Conservation (phyloP, 2,888 invertebrate genomes). For the Hypolimnas misippus region DNA sequence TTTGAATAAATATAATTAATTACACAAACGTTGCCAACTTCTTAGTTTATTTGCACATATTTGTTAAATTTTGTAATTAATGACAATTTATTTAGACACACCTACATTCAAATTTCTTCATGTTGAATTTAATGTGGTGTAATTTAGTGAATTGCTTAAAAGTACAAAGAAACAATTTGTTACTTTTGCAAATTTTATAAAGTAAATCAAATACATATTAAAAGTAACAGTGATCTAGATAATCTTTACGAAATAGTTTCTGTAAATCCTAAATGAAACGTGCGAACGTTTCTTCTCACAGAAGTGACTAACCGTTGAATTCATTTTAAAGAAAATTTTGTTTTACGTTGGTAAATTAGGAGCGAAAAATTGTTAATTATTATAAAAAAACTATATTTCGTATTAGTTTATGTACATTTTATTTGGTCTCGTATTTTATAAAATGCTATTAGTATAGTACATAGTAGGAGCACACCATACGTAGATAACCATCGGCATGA, state of each 20-base stretch:
- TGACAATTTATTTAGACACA: constrained; percentile 79
- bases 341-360: constrained; percentile 72
- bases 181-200: constrained; percentile 90
- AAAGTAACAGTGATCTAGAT: constrained; percentile 71
- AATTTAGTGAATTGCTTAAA: constrained; percentile 87
- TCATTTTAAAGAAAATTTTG: constrained; percentile 62
- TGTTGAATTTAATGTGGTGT: constrained; percentile 80
- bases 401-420: constrained; percentile 62
- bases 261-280: constrained; percentile 71
- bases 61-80: constrained; percentile 80
- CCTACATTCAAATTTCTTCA: constrained; percentile 70
- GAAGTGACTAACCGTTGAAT: constrained; percentile 57
- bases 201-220: constrained; percentile 79
- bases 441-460: constrained; percentile 62
- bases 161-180: constrained; percentile 88
- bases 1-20: constrained; percentile 78
- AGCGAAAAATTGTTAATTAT: constrained; percentile 76
- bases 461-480: constrained; percentile 61
- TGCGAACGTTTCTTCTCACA: constrained; percentile 63
- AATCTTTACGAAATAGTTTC: constrained; percentile 79
- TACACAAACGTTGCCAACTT: constrained; percentile 80
- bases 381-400: constrained; percentile 64
- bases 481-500: constrained; percentile 63
- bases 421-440: constrained; percentile 59
- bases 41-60: constrained; percentile 83